Evolutionary conservation across 2,888 invertebrate species (phyloP), one percentile per base, ranked within the genome.

Genomic region (Drosophila sordidapex): DNA sequence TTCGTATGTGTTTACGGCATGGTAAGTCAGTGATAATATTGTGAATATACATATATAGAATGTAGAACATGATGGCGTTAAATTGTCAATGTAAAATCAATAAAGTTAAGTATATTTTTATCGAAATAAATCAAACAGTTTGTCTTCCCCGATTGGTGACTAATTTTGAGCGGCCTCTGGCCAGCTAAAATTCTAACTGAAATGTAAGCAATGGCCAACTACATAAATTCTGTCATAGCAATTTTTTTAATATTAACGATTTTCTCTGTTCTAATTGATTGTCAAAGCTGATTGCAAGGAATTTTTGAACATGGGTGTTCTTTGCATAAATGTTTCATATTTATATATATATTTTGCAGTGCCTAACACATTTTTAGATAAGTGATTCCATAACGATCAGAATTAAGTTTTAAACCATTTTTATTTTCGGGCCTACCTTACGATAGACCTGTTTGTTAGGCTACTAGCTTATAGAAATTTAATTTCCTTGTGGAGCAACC

Each of bases 401-500:
- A 46, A 46, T 46, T 21, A 38, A 40, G 21, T 21, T 29, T 27
- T 13, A 13, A 3, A 31, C 0, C 2, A 21, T 38, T 27, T 27
- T 31, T n/a, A 21, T 27, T 6, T 25, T 54, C 15, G 11, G 36
- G 1, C 15, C 4, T 18, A 15, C 18, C 11, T 18, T 27, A 6
- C 36, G 38, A 56, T 56, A n/a, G 38, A 56, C 13, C 38, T 27
- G 38, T 27, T 38, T 38, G 27, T 13, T 7, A 7, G 43, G 5
- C 21, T 40, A 8, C 38, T 29, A 40, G 13, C 13, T 59, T 35
- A 2, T 13, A 29, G 21, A 40, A 57, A 63, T 69, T 60, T 8
- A 7, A 43, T 52, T 65, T 54, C 7, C 35, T 36, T 29, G 43
- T 33, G 48, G 46, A 29, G 13, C 25, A 62, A 49, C 54, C 53